Base-by-base conservation (phyloP, 2,888 invertebrate genomes). In the Amphipyra tragopoginis region DNA sequence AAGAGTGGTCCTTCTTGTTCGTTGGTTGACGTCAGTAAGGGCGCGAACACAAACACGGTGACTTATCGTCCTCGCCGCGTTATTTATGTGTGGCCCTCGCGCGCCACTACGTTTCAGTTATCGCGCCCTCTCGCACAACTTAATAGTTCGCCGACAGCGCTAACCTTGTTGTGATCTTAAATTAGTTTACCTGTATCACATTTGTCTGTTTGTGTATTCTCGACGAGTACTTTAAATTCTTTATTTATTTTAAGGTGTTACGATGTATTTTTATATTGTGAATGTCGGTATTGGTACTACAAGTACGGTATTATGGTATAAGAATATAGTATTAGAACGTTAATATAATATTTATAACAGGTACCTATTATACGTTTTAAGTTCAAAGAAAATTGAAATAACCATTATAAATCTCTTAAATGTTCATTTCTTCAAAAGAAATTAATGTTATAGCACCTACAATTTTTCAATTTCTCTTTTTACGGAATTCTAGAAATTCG, bases 181-280 rank as follows among this genome's bases (percentile, higher is more conserved):
- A 75, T 69, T 69, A 50, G 53, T 69, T 69, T 75, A 75, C 56
- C 49, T 68, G 70, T 53, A 74, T 47, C 70, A 57, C 70, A 51
- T 60, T 60, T 57, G 44, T 43, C 44, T 53, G 48, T 26, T 59
- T 52, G 47, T 34, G 26, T 44, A 47, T 72, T 55, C 51, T 26
- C 33, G 1, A 14, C n/a, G 40, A 40, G 58, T 33, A 34, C 26
- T 49, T 52, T 11, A 34, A 15, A 48, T 34, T 3, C 34, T 13
- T 48, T 55, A 7, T 13, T 49, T 38, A n/a, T 26, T 8, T 7
- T 4, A 9, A 39, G 6, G 47, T 51, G 33, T 45, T 14, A 13
- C 29, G n/a, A 33, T 14, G 14, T 39, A 11, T 45, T 53, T 14
- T 36, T 26, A n/a, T 36, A 9, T 10, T 36, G 9, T 36, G 1